Conservation (phyloP, 2,113 vertebrate genomes). For the Daphoenositta chrysoptera region DNA sequence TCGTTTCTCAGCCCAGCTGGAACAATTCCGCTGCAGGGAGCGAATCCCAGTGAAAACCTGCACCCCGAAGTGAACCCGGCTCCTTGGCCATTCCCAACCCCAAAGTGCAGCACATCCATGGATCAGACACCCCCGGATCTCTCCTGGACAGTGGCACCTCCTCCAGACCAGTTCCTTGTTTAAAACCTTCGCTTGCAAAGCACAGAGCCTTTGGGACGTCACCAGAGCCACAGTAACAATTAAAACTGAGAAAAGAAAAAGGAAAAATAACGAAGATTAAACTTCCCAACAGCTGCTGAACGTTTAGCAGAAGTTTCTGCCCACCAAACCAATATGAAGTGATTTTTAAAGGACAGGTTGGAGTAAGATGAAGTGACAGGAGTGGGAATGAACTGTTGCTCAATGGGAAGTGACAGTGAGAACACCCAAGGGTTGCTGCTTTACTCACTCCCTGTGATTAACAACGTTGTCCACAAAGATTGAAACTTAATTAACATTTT, state of each 20-base stretch:
- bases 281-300: not conserved
- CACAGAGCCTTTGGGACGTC: not conserved
- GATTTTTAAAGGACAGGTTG: not conserved
- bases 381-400: not conserved
- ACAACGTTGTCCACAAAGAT: conserved; percentile 31
- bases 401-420: not conserved
- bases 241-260: not conserved
- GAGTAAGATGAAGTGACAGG: not conserved
- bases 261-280: not conserved
- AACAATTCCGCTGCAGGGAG: not conserved
- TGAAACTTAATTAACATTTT: conserved; percentile 55
- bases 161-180: not conserved
- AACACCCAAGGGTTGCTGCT: conserved; percentile 12
- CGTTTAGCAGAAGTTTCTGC: not conserved
- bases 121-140: too few relatives aligned
- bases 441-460: conserved; percentile 26
- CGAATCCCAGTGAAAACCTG: fast-evolving
- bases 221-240: not conserved
- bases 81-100: not conserved
- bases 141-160: not conserved
- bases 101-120: not conserved
- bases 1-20: not conserved
- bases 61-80: fast-evolving
- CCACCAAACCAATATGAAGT: not conserved
- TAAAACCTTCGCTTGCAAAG: not conserved